Conservation (phyloP, 2,888 invertebrate species). For the Hirtodrosophila trivittata region DNA sequence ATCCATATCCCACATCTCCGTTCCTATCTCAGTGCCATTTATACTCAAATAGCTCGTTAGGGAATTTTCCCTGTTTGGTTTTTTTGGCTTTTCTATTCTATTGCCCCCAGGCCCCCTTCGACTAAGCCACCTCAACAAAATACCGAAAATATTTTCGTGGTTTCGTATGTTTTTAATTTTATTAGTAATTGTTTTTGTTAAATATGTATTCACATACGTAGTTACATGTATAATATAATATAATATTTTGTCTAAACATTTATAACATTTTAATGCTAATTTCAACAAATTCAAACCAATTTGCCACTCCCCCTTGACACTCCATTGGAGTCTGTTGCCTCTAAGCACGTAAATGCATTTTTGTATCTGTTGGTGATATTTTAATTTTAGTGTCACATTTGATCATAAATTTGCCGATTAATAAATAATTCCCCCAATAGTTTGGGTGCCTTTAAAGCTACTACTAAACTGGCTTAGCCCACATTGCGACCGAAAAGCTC, state of each 20-base stretch:
- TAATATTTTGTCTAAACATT: slow-evolving; percentile 81
- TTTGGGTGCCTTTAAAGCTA: slow-evolving; percentile 20
- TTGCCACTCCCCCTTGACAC: slow-evolving; percentile 34
- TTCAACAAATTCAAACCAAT: slow-evolving; percentile 65
- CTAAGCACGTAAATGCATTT: slow-evolving; percentile 47
- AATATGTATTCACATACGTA: slow-evolving; percentile 15
- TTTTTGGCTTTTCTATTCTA: slow-evolving; percentile 30
- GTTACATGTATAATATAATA: slow-evolving; percentile 23
- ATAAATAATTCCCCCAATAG: slow-evolving; percentile 55
- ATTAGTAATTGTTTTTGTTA: slow-evolving; percentile 47
- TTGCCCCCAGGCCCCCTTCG: slow-evolving; percentile 3
- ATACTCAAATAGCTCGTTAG: slow-evolving; percentile 35
- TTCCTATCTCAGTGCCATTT: too few species aligned
- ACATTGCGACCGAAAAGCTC: not conserved
- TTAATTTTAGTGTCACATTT: slow-evolving; percentile 82
- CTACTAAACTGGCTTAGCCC: slow-evolving; percentile 1
- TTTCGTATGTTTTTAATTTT: slow-evolving; percentile 71
- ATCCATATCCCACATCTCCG: slow-evolving; percentile 5
- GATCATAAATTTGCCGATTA: slow-evolving; percentile 80
- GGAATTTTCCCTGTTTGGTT: slow-evolving; percentile 37
- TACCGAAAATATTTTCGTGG: slow-evolving; percentile 66
- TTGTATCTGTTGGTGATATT: slow-evolving; percentile 76
- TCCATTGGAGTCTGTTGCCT: too few species aligned
- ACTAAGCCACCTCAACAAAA: slow-evolving; percentile 1
- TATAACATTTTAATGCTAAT: slow-evolving; percentile 82